phyloP scores from a whole-genome alignment of 2,888 invertebrate species.

The Eristalis arbustorum region DNA sequence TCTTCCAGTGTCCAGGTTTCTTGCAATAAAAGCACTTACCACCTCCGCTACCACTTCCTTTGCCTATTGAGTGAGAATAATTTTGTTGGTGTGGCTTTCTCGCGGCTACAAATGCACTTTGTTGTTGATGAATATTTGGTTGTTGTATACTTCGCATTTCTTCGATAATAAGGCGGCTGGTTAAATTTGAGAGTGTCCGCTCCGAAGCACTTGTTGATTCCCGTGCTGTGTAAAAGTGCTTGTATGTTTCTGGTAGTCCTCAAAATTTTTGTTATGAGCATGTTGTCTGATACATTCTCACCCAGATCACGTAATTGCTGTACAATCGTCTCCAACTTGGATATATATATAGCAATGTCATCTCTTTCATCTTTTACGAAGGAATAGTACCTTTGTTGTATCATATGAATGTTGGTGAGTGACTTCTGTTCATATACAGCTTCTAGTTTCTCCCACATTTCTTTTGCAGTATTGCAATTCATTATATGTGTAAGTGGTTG shows the following conservation, averaged over 20 bases:
- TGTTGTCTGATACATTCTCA: no score
- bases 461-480: slow-evolving; percentile 8
- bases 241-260: slow-evolving; percentile 24
- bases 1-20: no score
- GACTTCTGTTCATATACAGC: slow-evolving; percentile 74
- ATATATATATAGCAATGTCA: no score
- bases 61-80: not conserved
- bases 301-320: no score
- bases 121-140: slow-evolving; percentile 7
- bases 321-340: no score
- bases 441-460: slow-evolving; percentile 43
- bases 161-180: slow-evolving; percentile 31
- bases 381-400: slow-evolving; percentile 72
- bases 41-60: no score
- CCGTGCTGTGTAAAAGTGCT: slow-evolving; percentile 42
- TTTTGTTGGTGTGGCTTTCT: no score
- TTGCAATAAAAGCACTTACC: no score
- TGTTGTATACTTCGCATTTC: slow-evolving; percentile 1
- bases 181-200: no score
- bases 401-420: slow-evolving; percentile 73
- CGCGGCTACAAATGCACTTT: slow-evolving; percentile 14
- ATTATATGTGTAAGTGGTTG: slow-evolving; percentile 17
- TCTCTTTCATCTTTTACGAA: no score
- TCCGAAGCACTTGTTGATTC: slow-evolving; percentile 31
- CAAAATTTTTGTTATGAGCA: slow-evolving; percentile 36